Evolutionary conservation across 2,888 invertebrate species (phyloP), one percentile per base, ranked within the genome.

Genomic region (Blera fallax): DNA sequence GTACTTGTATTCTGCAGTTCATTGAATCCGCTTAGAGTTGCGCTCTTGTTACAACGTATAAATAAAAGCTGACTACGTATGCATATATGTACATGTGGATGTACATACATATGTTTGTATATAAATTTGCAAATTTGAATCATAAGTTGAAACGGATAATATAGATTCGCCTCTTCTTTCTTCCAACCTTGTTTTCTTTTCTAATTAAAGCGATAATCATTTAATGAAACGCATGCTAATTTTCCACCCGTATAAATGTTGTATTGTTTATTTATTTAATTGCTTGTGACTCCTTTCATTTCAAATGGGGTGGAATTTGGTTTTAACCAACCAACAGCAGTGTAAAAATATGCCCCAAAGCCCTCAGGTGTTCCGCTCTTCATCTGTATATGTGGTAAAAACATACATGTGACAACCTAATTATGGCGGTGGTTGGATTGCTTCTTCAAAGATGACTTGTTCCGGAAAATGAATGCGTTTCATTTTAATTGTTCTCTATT

Each of bases 251-350:
- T 72, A 85, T 85, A 67, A 69, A 62, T 45, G 14, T 43, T 40
- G 52, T 72, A 52, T 52, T 80, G 73, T 80, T 77, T 85, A 85
- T 85, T 85, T 81, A 85, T 85, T 85, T 81, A 81, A 85, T 85
- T 85, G 72, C 81, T 81, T 81, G 60, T 84, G 74, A 84, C 80
- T 84, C 52, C 50, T 70, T 67, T 76, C 60, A 54, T 74, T 74
- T 69, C 21, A 76, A 85, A 77, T 67, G 29, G 70, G 81, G 76
- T 77, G 48, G 60, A 80, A 69, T 74, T 64, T n/a, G 50, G 58
- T 69, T 69, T 65, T 14, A 77, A 45, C 43, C 65, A 56, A 78
- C 58, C 14, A 52, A 45, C 18, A 72, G 10, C 72, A 58, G 8
- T 73, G 48, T 40, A 24, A 65, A 58, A 74, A 43, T 76, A 37